Conservation (phyloP, 2,888 invertebrate species). For the Cephus spinipes region DNA sequence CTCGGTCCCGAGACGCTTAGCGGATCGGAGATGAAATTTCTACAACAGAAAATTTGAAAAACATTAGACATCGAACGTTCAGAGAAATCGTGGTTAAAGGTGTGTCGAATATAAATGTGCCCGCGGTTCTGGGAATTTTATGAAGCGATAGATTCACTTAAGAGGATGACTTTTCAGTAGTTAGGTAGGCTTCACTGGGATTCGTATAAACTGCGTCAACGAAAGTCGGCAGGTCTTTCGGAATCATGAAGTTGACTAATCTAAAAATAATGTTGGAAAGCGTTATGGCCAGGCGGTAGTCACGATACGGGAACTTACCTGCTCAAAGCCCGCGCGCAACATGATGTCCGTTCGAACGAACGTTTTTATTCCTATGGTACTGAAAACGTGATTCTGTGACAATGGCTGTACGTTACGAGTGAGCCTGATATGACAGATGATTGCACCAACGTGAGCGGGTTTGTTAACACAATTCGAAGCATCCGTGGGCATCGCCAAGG, state of each 20-base stretch:
- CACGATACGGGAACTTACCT: not conserved
- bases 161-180: not conserved
- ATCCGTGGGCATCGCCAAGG: not conserved
- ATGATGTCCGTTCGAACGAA: not conserved
- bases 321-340: not conserved
- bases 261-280: not conserved
- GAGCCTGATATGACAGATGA: not conserved
- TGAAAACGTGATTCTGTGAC: too few relatives aligned
- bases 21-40: constrained; percentile 13
- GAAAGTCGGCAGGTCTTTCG: not conserved
- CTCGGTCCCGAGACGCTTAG: constrained; percentile 10
- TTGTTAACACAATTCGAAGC: not conserved
- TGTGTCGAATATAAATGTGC: not conserved
- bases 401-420: not conserved
- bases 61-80: not conserved
- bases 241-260: not conserved
- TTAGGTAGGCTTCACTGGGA: not conserved
- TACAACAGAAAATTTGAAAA: constrained; percentile 13
- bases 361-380: not conserved
- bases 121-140: not conserved
- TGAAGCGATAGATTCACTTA: not conserved
- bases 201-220: not conserved
- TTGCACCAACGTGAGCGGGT: not conserved
- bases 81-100: not conserved
- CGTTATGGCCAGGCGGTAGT: not conserved